Conservation (phyloP, 2,113 vertebrate species). For the Rhea americana region DNA sequence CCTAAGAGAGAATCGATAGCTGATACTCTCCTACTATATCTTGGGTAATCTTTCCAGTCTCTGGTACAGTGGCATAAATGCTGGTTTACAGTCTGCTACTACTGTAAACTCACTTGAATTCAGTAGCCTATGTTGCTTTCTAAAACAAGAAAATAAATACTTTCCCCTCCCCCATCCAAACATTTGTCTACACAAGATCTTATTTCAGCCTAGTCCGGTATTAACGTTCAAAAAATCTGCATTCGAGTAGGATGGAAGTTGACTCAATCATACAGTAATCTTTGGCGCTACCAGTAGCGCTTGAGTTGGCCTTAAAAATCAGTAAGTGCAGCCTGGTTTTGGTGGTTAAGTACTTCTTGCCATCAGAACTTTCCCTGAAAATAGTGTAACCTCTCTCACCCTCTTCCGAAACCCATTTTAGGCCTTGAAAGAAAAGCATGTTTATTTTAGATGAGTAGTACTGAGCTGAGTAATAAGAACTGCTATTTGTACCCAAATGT, state of each 20-base stretch:
- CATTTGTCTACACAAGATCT: not conserved
- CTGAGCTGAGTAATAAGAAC: not conserved
- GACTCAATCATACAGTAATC: not conserved
- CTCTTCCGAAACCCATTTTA: not conserved
- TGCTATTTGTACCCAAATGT: not conserved
- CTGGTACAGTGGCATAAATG: not conserved
- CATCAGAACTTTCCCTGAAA: not conserved
- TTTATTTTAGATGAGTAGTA: not conserved
- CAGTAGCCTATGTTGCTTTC: not conserved
- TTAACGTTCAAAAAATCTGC: not conserved
- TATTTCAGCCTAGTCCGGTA: not conserved
- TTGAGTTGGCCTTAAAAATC: not conserved
- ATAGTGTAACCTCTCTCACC: not conserved
- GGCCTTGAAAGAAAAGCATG: not conserved
- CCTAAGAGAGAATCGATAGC: not conserved
- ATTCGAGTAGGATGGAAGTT: not conserved
- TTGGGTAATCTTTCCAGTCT: conserved; percentile 42
- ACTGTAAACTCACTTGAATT: not conserved
- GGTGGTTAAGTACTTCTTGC: not conserved
- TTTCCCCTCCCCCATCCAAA: not conserved
- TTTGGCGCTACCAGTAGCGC: not conserved
- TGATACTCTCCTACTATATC: not conserved
- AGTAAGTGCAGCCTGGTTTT: not conserved
- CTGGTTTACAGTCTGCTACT: not conserved
- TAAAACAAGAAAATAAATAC: not conserved